Base-by-base conservation (phyloP, 2,888 invertebrate genomes). In the Tetramorium bicarinatum region DNA sequence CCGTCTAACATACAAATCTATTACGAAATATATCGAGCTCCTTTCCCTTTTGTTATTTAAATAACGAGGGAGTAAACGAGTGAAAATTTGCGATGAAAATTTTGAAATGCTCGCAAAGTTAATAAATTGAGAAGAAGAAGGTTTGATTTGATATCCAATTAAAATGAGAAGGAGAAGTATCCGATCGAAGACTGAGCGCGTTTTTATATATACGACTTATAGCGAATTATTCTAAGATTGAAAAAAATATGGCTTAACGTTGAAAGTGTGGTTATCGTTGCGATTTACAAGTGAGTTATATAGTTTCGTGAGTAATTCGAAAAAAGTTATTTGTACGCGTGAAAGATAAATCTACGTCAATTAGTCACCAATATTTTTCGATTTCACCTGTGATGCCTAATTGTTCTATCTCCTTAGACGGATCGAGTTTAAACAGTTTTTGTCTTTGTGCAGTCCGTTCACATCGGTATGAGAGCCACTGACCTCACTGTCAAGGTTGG, bases 401-500 rank as follows among this genome's bases (percentile, higher is more conserved):
- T 52, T 15, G 3, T 56, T 9, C 25, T 25, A 3, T 25, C 4
- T 9, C 13, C 4, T 9, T 9, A 3, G 13, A 18, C 13, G 18
- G 13, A 69, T 25, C 25, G n/a, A 15, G 25, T 18, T 8, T 21
- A 18, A 59, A 9, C 18, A 25, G n/a, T 47, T 61, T 59, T 71
- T 71, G 38, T 8, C 11, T 59, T 59, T 79, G 11, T 25, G 34
- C 9, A 54, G 41, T 59, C 64, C 18, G 29, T 38, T 79, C 69
- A 66, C 83, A 82, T 76, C 77, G 25, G 29, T 74, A 38, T 83
- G 87, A 88, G 87, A 90, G 85, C 84, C 87, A 85, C 85, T 85
- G 85, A 82, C 84, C 88, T 89, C 79, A 92, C 89, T 90, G 92
- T 90, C 91, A 92, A 92, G 91, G 91, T 87, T 89, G 88, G 83